Evolutionary conservation across 2,113 vertebrate genomes (phyloP), one percentile per base, ranked within the genome.

Genomic region (Sturnus vulgaris): DNA sequence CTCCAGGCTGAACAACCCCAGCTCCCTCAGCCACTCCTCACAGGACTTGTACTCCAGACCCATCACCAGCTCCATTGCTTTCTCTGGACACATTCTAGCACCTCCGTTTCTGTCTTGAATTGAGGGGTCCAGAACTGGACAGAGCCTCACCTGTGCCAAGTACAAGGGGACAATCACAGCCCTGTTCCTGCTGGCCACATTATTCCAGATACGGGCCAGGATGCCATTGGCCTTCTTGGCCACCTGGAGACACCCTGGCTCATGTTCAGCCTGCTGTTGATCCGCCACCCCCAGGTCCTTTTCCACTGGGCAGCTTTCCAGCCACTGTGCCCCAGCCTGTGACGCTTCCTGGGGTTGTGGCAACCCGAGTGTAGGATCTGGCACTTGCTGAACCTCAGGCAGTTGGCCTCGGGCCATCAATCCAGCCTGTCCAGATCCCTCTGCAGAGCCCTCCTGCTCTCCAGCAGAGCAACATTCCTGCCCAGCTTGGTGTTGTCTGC

Each of bases 401-500:
- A 60, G 1, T 1, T 47, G 7, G n/a, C 39, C 24, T 60, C 0
- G 0, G 12, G 17, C 40, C 55, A 27, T 27, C 1, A 2, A 16
- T 49, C 21, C 47, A 55, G 25, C 40, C 25, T 20, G 25, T 49
- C 47, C 40, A 42, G 40, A 31, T 35, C 22, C 35, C 40, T 28
- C 40, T 69, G 55, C 40, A 35, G 63, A 35, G 18, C 55, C 40
- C 31, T 68, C 46, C 70, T 82, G 35, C 30, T 30, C 49, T 49
- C 17, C 57, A 57, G 50, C 25, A 47, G n/a, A 40, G 25, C 47
- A 61, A 3, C 46, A 31, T 7, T 75, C 28, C 40, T 82, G 25
- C 30, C 30, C n/a, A 69, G 0, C 17, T 35, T 23, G 25, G 17
- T 61, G 40, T 76, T 1, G 0, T 55, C 70, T 23, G 18, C 0